A percentile compares a stretch with the other conserved stretches of the same genome.
These are phyloP conservation scores for Tetrapedia diversipes DNA, from an alignment of 2,888 invertebrate species.

Conservation along the genomic window DNA sequence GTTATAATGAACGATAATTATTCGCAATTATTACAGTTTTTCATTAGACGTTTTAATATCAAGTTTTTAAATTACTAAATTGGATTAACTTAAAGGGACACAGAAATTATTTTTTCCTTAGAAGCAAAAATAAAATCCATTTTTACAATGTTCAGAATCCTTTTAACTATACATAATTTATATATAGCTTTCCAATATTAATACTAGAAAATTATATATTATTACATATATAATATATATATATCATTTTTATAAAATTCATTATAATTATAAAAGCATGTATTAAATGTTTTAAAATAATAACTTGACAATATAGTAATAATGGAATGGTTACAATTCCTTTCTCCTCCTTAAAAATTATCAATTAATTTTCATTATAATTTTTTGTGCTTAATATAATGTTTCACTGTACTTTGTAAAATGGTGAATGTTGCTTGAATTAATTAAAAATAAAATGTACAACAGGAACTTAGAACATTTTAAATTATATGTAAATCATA, in stretches of 20 bases:
- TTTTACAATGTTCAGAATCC: background rate
- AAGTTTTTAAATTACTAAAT: slow-evolving; percentile 15
- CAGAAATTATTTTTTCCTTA: background rate
- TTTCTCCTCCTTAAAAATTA: slow-evolving; percentile 24
- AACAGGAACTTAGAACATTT: slow-evolving; percentile 10
- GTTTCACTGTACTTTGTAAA: slow-evolving; percentile 46
- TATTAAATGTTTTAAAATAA: slow-evolving; percentile 16
- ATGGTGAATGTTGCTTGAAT: slow-evolving; percentile 51
- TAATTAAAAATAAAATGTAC: slow-evolving; percentile 26
- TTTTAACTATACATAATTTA: slow-evolving; percentile 1
- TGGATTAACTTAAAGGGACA: slow-evolving; percentile 12
- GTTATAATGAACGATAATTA: slow-evolving; percentile 24
- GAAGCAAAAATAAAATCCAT: background rate
- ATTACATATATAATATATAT: slow-evolving; percentile 26
- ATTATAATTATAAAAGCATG: slow-evolving; percentile 21
- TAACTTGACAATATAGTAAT: slow-evolving; percentile 17
- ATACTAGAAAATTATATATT: slow-evolving; percentile 6
- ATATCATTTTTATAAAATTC: slow-evolving; percentile 21
- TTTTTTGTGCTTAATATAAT: slow-evolving; percentile 36
- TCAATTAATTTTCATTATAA: slow-evolving; percentile 16
- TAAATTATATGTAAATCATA: background rate
- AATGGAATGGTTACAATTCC: slow-evolving; percentile 49
- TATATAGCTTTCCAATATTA: slow-evolving; percentile 15
- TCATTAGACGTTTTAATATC: slow-evolving; percentile 15
- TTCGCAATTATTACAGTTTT: slow-evolving; percentile 19